Base-by-base conservation (phyloP, 2,797 vertebrate species). In the Nyctibius grandis region DNA sequence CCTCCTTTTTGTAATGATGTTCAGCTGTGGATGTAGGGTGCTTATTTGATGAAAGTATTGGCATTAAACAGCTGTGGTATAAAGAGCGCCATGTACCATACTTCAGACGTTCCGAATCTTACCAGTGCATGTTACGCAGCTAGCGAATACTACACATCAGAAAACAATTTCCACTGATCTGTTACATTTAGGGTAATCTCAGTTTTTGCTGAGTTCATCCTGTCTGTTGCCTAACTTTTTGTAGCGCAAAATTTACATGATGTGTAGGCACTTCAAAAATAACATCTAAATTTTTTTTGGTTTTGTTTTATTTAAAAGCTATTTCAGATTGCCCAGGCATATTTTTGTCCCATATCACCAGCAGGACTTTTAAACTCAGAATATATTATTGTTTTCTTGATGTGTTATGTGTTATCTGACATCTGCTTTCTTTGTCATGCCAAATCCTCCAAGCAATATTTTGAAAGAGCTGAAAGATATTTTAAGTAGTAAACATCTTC, bases 401-500 rank as follows among this genome's bases (percentile, higher is more conserved):
- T 96, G 94, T 69, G 84, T 92, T 97, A 72, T 96, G 72, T 91
- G 82, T 96, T 93, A 92, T 93, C 86, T 92, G 90, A 96, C 95
- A 97, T 97, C 95, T 96, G 96, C 81, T 96, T 93, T 92, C 90
- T 92, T 93, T 94, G 90, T 95, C 94, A 95, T 94, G 90, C 96
- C 90, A 97, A 95, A 95, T 91, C 90, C 96, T 94, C 64, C 75
- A 83, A 96, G 95, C 95, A 93, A 75, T 95, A 89, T 94, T 91
- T 95, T 93, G 90, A 92, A 94, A 97, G 94, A 93, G 96, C 93
- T 96, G 93, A 95, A 94, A 95, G 90, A 95, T 93, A 95, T 95
- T 93, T 96, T 95, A 85, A 85, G 61, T 92, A 88, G 86, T 95
- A 95, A 97, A 94, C 93, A 96, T 95, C 95, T 95, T 96, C 96